Percentiles rank a stretch among this genome's conserved stretches.
phyloP scores from a whole-genome alignment of 2,888 invertebrate genomes.

The Gnatocerus cornutus region DNA sequence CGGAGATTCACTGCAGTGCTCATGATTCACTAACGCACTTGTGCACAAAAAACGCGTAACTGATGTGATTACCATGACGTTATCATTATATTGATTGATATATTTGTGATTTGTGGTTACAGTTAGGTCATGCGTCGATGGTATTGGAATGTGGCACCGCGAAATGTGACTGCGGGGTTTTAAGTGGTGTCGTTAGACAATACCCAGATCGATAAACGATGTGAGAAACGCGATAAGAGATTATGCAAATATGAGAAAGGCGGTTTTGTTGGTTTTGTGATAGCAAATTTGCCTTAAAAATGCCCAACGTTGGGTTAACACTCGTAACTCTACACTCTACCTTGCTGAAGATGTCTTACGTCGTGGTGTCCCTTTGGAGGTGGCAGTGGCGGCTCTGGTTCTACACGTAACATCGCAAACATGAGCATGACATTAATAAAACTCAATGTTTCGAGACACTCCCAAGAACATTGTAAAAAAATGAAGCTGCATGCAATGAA shows the following conservation, averaged over 20 bases:
- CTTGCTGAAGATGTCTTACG: conserved; percentile 57
- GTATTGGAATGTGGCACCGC: conserved; percentile 9
- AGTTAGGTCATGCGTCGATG: conserved; percentile 12
- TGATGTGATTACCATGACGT: conserved; percentile 10
- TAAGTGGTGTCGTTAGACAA: neutral
- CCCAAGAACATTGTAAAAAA: conserved; percentile 24
- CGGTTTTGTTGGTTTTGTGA: too few species aligned
- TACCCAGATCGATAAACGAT: neutral
- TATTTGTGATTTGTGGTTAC: conserved; percentile 5
- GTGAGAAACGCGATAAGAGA: conserved; percentile 8
- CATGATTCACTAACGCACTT: conserved; percentile 18
- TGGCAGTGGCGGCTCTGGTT: conserved; percentile 78
- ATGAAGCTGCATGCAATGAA: conserved; percentile 28
- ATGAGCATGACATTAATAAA: conserved; percentile 39
- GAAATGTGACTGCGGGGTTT: conserved; percentile 5
- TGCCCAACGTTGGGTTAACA: too few species aligned
- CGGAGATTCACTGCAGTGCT: conserved; percentile 63
- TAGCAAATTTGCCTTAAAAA: too few species aligned
- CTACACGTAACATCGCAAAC: conserved; percentile 70
- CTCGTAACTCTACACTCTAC: conserved; percentile 28
- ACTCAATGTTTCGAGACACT: conserved; percentile 4
- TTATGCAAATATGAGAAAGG: neutral
- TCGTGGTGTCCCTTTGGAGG: conserved; percentile 76
- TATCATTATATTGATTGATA: conserved; percentile 20
- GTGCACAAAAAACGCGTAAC: conserved; percentile 22